phyloP scores from a whole-genome alignment of 2,888 invertebrate species.

The Mesochorus sp. region DNA sequence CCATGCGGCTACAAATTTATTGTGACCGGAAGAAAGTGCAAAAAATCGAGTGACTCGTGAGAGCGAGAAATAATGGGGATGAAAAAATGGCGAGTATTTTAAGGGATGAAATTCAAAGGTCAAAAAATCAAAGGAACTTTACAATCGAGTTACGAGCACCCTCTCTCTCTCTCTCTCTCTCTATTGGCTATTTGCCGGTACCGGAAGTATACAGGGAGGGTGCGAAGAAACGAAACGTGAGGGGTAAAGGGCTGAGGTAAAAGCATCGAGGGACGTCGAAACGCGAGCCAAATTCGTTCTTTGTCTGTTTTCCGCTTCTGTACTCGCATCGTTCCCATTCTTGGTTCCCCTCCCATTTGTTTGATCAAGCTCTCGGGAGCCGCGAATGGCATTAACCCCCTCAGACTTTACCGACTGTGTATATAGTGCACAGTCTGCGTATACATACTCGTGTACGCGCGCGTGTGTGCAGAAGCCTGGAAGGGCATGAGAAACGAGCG shows the following conservation, averaged over 20 bases:
- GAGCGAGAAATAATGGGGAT: conserved; percentile 13
- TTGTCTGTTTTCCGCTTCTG: not conserved
- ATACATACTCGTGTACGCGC: not conserved
- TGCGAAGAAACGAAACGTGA: not conserved
- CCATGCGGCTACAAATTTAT: conserved; percentile 40
- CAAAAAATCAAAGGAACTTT: conserved; percentile 3
- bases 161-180: too few species aligned
- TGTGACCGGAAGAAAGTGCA: conserved; percentile 2
- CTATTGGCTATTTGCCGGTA: too few species aligned
- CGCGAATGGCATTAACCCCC: conserved; percentile 70
- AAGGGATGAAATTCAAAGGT: not conserved
- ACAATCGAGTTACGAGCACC: too few species aligned
- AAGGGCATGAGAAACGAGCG: conserved; percentile 24
- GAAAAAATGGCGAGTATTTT: not conserved
- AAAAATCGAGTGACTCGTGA: too few species aligned
- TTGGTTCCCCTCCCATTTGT: conserved; percentile 73
- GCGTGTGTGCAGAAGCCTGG: not conserved
- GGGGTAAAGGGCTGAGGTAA: conserved; percentile 15
- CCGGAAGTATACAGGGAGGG: too few species aligned
- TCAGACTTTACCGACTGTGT: conserved; percentile 56
- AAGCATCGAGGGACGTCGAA: conserved; percentile 33
- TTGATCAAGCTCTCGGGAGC: conserved; percentile 70
- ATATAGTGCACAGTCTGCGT: not conserved
- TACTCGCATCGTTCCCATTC: conserved; percentile 46
- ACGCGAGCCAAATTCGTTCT: conserved; percentile 49